Evolutionary conservation across 2,797 vertebrate genomes (phyloP).

Genomic region (Enteromius viviparus): DNA sequence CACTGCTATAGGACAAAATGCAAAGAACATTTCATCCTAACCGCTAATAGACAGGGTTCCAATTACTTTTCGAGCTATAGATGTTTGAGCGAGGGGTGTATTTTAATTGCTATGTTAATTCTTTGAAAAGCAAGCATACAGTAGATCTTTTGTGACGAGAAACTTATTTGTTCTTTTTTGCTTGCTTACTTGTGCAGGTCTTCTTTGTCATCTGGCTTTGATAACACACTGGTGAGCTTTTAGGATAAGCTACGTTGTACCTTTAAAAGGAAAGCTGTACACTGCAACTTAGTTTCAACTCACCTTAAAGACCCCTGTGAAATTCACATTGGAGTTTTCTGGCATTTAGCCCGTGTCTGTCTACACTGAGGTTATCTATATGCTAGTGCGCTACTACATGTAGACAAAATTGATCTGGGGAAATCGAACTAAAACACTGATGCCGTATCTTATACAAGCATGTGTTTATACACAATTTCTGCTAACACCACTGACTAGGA

Average conservation of each 20-base stretch:
- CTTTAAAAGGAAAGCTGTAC: not conserved
- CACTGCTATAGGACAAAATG: not conserved
- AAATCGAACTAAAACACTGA: not conserved
- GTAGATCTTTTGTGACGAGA: not conserved
- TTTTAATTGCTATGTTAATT: conserved; percentile 32
- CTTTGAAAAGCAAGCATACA: not conserved
- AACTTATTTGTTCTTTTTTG: not conserved
- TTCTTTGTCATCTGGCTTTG: not conserved
- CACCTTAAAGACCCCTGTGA: not conserved
- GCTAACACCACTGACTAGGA: not conserved
- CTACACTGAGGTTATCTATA: not conserved
- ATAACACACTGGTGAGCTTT: conserved; percentile 13
- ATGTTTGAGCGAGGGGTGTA: not conserved
- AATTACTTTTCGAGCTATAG: not conserved
- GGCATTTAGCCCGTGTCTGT: not conserved
- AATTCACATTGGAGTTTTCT: not conserved
- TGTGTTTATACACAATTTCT: not conserved
- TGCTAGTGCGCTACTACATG: not conserved
- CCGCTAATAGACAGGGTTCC: conserved; percentile 5
- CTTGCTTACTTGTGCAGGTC: not conserved
- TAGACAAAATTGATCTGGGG: not conserved
- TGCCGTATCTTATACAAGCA: not conserved
- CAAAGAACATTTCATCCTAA: not conserved
- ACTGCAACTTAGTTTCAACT: not conserved
- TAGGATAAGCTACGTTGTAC: not conserved